Evolutionary conservation across 2,797 vertebrate species (phyloP).

Genomic region (Micrastur ruficollis): DNA sequence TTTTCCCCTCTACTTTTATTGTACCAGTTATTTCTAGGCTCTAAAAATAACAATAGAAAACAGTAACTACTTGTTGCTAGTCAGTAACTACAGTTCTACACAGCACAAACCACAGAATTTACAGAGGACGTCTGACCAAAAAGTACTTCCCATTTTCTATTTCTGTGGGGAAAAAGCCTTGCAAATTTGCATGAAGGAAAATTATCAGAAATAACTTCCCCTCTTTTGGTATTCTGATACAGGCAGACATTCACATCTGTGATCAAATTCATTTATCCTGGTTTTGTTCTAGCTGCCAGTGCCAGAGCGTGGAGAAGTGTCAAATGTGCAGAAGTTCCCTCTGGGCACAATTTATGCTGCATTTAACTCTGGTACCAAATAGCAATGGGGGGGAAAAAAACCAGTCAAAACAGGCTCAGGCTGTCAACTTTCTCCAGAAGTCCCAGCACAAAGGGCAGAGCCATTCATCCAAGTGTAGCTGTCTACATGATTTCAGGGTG

Average conservation of each 20-base stretch:
- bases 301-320: neutral
- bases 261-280: neutral
- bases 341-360: neutral
- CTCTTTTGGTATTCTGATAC: neutral
- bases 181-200: neutral
- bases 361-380: neutral
- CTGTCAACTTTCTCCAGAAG: neutral
- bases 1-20: neutral
- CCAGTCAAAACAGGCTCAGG: neutral
- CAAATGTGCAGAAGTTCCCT: neutral
- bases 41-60: slow-evolving; percentile 13
- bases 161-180: neutral
- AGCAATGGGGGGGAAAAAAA: accelerated
- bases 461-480: neutral
- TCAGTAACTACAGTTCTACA: neutral
- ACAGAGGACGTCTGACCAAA: neutral
- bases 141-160: slow-evolving; percentile 2
- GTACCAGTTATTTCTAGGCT: neutral
- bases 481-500: neutral
- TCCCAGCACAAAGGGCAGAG: neutral
- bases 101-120: neutral
- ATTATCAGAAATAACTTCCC: neutral
- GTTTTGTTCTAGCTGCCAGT: neutral
- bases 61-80: neutral
- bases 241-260: neutral